phyloP scores from a whole-genome alignment of 2,113 vertebrate genomes.

The Synchiropus splendidus region DNA sequence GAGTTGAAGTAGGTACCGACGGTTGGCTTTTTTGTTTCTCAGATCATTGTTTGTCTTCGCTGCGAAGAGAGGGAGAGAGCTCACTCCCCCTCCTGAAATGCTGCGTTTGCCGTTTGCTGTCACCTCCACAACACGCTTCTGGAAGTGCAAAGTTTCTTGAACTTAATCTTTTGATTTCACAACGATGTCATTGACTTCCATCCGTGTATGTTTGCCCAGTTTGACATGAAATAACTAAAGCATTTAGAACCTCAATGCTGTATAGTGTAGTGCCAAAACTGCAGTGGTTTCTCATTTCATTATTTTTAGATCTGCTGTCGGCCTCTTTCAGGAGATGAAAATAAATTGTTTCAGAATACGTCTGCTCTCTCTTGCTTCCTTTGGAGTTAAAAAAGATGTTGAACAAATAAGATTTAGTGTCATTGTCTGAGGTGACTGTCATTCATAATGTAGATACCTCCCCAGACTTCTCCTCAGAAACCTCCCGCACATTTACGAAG shows the following conservation, averaged over 20 bases:
- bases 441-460: too few relatives aligned
- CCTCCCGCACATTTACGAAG: too few relatives aligned
- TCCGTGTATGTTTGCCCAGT: constrained; percentile 11
- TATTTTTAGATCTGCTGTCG: constrained; percentile 72
- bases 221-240: constrained; percentile 48
- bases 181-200: constrained; percentile 26
- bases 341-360: constrained; percentile 60
- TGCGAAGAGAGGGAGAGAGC: constrained; percentile 39
- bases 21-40: constrained; percentile 12
- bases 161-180: constrained; percentile 21
- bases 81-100: constrained; percentile 36
- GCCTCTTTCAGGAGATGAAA: constrained; percentile 51
- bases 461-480: too few relatives aligned
- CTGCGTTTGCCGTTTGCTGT: constrained; percentile 35
- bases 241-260: constrained; percentile 67
- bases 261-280: constrained; percentile 86
- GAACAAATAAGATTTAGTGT: too few relatives aligned
- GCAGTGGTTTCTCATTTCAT: constrained; percentile 59
- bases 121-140: constrained; percentile 15
- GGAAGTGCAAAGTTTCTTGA: too few relatives aligned
- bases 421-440: too few relatives aligned
- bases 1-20: constrained; percentile 22
- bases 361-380: too few relatives aligned
- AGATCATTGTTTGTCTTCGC: constrained; percentile 19
- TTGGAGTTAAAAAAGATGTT: too few relatives aligned